Evolutionary conservation across 2,888 invertebrate genomes (phyloP).

Genomic region (Stenurella melanura): DNA sequence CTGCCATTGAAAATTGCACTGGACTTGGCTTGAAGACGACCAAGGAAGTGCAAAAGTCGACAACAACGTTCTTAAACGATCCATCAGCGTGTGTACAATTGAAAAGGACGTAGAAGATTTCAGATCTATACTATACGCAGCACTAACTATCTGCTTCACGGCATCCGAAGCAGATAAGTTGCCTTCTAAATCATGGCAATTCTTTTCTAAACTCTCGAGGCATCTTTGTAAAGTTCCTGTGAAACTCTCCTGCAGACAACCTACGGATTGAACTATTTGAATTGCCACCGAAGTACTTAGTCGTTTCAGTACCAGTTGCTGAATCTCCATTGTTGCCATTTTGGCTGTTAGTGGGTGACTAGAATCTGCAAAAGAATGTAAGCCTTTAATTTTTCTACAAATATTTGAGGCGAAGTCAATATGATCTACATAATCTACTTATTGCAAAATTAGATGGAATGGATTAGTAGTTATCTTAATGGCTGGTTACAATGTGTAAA

Average conservation of each 20-base stretch:
- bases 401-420: too few relatives aligned
- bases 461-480: too few relatives aligned
- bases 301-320: conserved; percentile 83
- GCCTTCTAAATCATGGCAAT: conserved; percentile 75
- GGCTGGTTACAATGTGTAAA: too few relatives aligned
- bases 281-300: conserved; percentile 86
- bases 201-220: conserved; percentile 79
- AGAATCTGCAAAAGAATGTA: conserved; percentile 49
- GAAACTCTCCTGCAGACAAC: conserved; percentile 88
- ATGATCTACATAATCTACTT: too few relatives aligned
- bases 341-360: conserved; percentile 64
- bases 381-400: neutral
- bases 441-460: too few relatives aligned
- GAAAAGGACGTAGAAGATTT: conserved; percentile 80
- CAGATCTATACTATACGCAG: conserved; percentile 86
- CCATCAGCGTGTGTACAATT: conserved; percentile 79
- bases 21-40: conserved; percentile 72
- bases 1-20: conserved; percentile 79
- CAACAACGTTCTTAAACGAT: conserved; percentile 80
- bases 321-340: conserved; percentile 82
- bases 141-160: conserved; percentile 83
- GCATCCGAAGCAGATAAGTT: conserved; percentile 81
- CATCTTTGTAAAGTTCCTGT: conserved; percentile 89
- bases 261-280: conserved; percentile 86
- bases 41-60: conserved; percentile 78